Evolutionary conservation across 2,113 vertebrate genomes (phyloP), one percentile per base, ranked within the genome.

Genomic region (Microtus montanus): DNA sequence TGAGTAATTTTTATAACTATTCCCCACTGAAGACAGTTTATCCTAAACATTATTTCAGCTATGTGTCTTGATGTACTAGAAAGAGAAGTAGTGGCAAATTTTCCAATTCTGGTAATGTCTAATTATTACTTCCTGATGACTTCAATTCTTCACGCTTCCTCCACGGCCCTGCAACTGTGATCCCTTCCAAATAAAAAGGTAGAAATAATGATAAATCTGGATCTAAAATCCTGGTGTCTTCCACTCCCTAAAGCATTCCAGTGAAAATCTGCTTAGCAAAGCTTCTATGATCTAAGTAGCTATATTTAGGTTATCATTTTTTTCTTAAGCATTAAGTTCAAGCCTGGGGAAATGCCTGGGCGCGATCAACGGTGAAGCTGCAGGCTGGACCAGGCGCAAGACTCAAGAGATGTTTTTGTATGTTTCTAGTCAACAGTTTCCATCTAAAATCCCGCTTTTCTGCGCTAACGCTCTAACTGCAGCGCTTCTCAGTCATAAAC

Each of bases 231-330:
- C 28, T 33, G 33, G 20, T 13, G 75, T 2, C 11, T 77, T 84
- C 61, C 77, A 47, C 41, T 52, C 33, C 78, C 12, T 75, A 38
- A 80, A 83, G 87, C 22, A 70, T 92, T 78, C 58, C 54, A 19
- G 85, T 11, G 63, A 87, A 84, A 91, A 91, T 58, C 24, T 63
- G 75, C 41, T 91, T 54, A 63, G 66, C 35, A 63, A 91, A 96
- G 78, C 41, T 73, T 75, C 54, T 78, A 63, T 26, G 71, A 73
- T 24, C 20, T 20, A 24, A 86, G 44, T 70, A 52, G 78, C 63
- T 92, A 83, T 83, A 89, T 87, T 83, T 92, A 91, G 92, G 17
- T 58, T 41, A n/a, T 66, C 41, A 0, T 54, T 13, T 15, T 78
- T 47, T 33, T 15, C 14, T 85, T 47, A 47, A 84, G 63, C 83